These are phyloP conservation scores for Trichonephila clavipes DNA, from an alignment of 1,140 invertebrate genomes.

Conservation along the genomic window DNA sequence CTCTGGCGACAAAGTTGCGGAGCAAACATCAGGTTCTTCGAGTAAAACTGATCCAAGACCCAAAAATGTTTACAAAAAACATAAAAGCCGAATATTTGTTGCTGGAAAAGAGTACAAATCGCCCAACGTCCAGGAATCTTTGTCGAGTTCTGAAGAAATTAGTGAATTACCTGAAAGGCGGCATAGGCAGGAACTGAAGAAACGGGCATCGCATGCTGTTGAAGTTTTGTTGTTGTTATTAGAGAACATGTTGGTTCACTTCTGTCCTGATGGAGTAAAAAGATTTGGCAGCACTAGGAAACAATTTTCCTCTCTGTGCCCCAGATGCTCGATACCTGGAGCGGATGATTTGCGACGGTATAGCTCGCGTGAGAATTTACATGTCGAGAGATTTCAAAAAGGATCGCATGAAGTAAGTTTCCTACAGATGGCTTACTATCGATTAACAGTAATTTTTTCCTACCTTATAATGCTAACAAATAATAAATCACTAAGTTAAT, in stretches of 20 bases:
- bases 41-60: not conserved
- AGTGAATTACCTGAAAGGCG: not conserved
- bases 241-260: not conserved
- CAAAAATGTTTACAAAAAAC: not conserved
- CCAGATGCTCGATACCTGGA: not conserved
- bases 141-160: not conserved
- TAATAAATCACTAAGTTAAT: too few relatives aligned
- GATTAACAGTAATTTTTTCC: too few relatives aligned
- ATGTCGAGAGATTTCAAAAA: not conserved
- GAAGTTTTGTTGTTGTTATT: not conserved
- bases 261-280: not conserved
- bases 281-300: not conserved
- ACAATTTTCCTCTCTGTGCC: not conserved
- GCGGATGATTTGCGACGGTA: not conserved
- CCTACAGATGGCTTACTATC: not conserved
- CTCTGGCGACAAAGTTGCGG: not conserved
- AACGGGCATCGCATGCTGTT: not conserved
- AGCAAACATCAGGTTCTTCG: not conserved
- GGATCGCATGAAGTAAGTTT: not conserved
- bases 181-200: not conserved
- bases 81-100: not conserved
- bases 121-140: not conserved
- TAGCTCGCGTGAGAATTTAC: not conserved
- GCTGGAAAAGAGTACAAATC: too few relatives aligned
- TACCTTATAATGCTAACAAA: too few relatives aligned